Conservation (phyloP, 2,113 vertebrate genomes). For the Arizona elegans region DNA sequence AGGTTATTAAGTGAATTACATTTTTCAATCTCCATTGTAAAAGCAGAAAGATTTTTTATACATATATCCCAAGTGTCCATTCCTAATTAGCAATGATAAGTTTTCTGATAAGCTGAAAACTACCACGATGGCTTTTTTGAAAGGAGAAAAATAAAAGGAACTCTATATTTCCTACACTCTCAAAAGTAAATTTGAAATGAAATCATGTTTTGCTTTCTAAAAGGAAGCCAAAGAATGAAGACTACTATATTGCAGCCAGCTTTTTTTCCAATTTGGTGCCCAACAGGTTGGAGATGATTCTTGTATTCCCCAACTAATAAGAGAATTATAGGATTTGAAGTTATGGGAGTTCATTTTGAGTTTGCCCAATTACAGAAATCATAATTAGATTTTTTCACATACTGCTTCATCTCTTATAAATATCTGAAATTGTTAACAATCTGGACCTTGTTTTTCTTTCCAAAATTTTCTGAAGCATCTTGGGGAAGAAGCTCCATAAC, state of each 20-base stretch:
- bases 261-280: neutral
- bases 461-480: neutral
- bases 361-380: neutral
- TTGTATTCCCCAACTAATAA: neutral
- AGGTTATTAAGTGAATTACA: conserved; percentile 4
- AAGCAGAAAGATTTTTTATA: neutral
- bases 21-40: neutral
- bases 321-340: neutral
- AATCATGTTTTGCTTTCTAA: neutral
- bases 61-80: neutral
- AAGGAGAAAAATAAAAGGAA: neutral
- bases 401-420: neutral
- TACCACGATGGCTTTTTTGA: neutral
- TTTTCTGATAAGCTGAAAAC: neutral
- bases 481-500: neutral
- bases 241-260: neutral
- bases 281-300: neutral
- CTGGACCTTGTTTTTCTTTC: neutral
- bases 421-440: neutral
- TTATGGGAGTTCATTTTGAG: neutral
- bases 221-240: neutral
- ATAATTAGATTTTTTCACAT: neutral
- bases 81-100: neutral
- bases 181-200: conserved; percentile 8
- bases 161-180: neutral